These are phyloP conservation scores for Andrena marginata DNA, from an alignment of 2,888 invertebrate species.

Conservation along the genomic window DNA sequence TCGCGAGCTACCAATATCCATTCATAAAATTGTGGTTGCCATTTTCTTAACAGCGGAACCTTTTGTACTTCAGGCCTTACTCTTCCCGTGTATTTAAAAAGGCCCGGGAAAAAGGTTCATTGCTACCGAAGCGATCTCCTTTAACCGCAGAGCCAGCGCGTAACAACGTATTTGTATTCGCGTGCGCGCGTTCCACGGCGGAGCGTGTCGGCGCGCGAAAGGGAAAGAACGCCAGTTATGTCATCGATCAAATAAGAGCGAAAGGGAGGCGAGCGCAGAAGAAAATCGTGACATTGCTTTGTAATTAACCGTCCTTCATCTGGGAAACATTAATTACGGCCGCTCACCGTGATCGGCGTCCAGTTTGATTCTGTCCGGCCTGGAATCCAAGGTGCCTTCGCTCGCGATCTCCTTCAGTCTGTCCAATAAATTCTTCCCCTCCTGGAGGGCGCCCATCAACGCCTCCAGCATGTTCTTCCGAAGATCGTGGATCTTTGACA, in stretches of 20 bases:
- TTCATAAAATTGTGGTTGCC: too few relatives aligned
- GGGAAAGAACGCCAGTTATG: conserved; percentile 31
- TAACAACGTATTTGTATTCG: neutral
- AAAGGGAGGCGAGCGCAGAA: conserved; percentile 20
- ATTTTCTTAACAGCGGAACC: too few relatives aligned
- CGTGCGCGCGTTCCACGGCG: neutral
- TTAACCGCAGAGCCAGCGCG: neutral
- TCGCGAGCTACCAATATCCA: too few relatives aligned
- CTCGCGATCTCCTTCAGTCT: conserved; percentile 91
- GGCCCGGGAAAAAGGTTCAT: neutral
- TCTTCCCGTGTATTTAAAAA: neutral
- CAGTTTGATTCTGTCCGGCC: conserved; percentile 88
- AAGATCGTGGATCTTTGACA: conserved; percentile 90
- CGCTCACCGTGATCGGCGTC: conserved; percentile 85
- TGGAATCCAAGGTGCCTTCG: conserved; percentile 91
- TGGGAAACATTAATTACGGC: conserved; percentile 33
- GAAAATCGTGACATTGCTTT: conserved; percentile 18
- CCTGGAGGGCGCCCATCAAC: conserved; percentile 92
- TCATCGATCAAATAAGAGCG: conserved; percentile 53
- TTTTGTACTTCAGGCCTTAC: too few relatives aligned
- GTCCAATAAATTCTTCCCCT: conserved; percentile 91
- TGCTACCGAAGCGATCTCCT: neutral
- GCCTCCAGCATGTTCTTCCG: conserved; percentile 91
- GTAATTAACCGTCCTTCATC: conserved; percentile 6
- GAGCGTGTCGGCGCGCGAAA: conserved; percentile 37